These are phyloP conservation scores for Papilio machaon DNA, from an alignment of 1,140 invertebrate species.

Conservation along the genomic window DNA sequence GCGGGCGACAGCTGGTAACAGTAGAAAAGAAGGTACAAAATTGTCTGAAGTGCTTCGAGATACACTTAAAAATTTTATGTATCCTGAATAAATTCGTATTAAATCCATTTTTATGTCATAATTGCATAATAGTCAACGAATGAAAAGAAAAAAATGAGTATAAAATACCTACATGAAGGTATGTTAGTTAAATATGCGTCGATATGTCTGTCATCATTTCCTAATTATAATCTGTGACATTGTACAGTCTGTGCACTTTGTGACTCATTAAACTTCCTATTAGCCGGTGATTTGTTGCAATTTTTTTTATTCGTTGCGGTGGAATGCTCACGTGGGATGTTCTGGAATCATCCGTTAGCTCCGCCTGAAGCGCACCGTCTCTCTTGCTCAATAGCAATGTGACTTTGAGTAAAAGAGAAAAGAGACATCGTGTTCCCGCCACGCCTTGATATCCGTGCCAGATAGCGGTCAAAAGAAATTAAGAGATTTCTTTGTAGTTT, in stretches of 20 bases:
- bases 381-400: slow-evolving; percentile 14
- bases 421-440: slow-evolving; percentile 30
- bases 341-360: slow-evolving; percentile 43
- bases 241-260: slow-evolving; percentile 37
- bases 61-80: too few species aligned
- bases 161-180: neutral
- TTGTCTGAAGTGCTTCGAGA: too few species aligned
- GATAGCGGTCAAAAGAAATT: slow-evolving; percentile 21
- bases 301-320: slow-evolving; percentile 37
- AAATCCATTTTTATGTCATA: neutral
- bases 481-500: slow-evolving; percentile 34
- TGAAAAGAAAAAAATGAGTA: neutral
- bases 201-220: neutral
- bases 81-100: too few species aligned
- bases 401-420: slow-evolving; percentile 41
- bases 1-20: too few species aligned
- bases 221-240: slow-evolving; percentile 35
- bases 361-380: slow-evolving; percentile 54
- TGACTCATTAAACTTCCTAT: slow-evolving; percentile 55
- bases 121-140: neutral
- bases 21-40: too few species aligned
- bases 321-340: slow-evolving; percentile 52
- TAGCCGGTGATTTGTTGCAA: slow-evolving; percentile 54
- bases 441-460: slow-evolving; percentile 40
- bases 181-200: neutral